Percentiles rank a stretch among this genome's conserved stretches.
Evolutionary conservation across 2,797 vertebrate species (phyloP).

Genomic region (Halcyon badia): DNA sequence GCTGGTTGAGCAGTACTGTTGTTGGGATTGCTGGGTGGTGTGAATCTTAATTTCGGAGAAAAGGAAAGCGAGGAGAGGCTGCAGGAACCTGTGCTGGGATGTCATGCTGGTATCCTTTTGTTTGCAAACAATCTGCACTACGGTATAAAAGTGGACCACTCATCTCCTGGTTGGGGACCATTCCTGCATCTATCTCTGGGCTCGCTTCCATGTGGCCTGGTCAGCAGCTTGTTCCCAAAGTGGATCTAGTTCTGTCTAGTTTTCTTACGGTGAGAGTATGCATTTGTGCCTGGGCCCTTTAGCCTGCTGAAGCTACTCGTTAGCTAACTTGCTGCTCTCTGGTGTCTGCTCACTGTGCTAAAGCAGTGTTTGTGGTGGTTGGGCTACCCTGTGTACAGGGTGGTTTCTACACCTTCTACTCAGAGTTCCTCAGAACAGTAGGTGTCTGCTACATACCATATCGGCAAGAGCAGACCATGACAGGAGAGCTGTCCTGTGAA

Average conservation of each 20-base stretch:
- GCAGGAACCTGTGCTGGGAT: accelerated
- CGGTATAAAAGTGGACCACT: neutral
- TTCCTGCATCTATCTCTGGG: neutral
- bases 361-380: neutral
- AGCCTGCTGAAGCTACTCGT: neutral
- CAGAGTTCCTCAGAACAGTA: neutral
- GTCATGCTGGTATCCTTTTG: neutral
- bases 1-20: neutral
- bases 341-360: neutral
- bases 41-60: neutral
- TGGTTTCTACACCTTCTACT: neutral
- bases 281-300: neutral
- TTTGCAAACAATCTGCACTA: neutral
- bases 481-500: neutral
- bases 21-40: neutral
- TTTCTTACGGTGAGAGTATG: accelerated
- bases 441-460: accelerated
- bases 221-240: neutral
- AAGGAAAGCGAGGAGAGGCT: neutral
- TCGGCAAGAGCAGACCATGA: neutral
- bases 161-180: neutral
- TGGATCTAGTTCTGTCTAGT: neutral
- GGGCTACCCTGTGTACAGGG: neutral
- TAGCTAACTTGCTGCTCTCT: neutral
- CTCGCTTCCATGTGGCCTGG: neutral